Evolutionary conservation across 2,113 vertebrate species (phyloP).

Genomic region (Anguilla rostrata): DNA sequence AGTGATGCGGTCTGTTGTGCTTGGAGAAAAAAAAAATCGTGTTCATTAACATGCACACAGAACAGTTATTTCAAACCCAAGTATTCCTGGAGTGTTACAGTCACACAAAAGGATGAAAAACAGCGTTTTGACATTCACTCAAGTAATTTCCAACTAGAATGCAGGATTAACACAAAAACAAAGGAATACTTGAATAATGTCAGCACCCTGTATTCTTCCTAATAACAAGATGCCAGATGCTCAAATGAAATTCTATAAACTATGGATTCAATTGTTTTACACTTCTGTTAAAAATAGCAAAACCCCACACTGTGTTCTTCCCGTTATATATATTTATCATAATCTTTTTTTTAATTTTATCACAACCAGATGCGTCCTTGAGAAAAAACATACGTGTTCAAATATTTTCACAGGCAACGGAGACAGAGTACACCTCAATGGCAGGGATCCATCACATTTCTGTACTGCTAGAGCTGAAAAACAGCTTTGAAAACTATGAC

Average conservation of each 20-base stretch:
- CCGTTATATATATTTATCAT: not conserved
- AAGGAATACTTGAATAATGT: not conserved
- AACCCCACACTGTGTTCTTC: slow-evolving; percentile 37
- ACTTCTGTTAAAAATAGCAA: slow-evolving; percentile 41
- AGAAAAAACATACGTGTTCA: slow-evolving; percentile 49
- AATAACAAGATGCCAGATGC: not conserved
- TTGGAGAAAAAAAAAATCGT: not conserved
- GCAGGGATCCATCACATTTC: slow-evolving; percentile 44
- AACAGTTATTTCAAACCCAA: slow-evolving; percentile 24
- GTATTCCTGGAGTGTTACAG: slow-evolving; percentile 15
- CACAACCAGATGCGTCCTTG: slow-evolving; percentile 47
- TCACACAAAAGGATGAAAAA: not conserved
- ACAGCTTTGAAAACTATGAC: slow-evolving; percentile 34
- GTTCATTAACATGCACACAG: not conserved
- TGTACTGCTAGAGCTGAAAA: slow-evolving; percentile 30
- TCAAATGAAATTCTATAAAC: not conserved
- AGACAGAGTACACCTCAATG: slow-evolving; percentile 50
- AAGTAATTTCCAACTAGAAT: not conserved
- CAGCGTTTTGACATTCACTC: not conserved
- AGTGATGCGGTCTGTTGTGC: not conserved
- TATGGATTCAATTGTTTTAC: slow-evolving; percentile 26
- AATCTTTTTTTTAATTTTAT: slow-evolving; percentile 36
- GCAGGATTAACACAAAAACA: not conserved
- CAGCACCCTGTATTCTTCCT: not conserved
- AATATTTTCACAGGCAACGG: slow-evolving; percentile 50